Evolutionary conservation across 2,888 invertebrate genomes (phyloP).

Genomic region (Coelogynopora nodosa): DNA sequence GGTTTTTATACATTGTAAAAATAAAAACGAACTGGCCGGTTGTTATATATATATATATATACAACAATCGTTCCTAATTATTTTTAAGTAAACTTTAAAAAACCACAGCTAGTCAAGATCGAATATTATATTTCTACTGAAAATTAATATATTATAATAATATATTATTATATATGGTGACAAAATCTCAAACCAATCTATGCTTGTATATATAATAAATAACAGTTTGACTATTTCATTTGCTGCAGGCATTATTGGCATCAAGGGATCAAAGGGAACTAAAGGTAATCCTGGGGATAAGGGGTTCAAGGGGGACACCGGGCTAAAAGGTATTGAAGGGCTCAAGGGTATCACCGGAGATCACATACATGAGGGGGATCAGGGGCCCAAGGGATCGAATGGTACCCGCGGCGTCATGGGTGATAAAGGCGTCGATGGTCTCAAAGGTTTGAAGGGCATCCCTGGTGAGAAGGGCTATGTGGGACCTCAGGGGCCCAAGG

Average conservation of each 20-base stretch:
- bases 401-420: not conserved
- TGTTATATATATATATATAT: no score
- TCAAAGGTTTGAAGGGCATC: not conserved
- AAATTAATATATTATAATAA: no score
- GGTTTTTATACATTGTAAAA: no score
- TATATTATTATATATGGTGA: no score
- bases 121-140: no score
- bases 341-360: not conserved
- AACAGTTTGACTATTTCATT: no score
- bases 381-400: not conserved
- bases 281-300: slow-evolving; percentile 23
- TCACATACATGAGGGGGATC: not conserved
- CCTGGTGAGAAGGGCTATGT: not conserved
- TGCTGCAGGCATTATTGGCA: slow-evolving; percentile 17
- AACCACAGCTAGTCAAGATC: no score
- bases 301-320: slow-evolving; percentile 3
- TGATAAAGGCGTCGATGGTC: not conserved
- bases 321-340: not conserved
- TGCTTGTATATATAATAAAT: no score
- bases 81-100: no score
- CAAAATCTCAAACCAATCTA: no score
- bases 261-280: not conserved
- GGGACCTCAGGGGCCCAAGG: slow-evolving; percentile 27
- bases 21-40: no score
- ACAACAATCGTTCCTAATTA: no score